These are phyloP conservation scores for Macrochelys suwanniensis DNA, from an alignment of 2,797 vertebrate species.

Conservation along the genomic window DNA sequence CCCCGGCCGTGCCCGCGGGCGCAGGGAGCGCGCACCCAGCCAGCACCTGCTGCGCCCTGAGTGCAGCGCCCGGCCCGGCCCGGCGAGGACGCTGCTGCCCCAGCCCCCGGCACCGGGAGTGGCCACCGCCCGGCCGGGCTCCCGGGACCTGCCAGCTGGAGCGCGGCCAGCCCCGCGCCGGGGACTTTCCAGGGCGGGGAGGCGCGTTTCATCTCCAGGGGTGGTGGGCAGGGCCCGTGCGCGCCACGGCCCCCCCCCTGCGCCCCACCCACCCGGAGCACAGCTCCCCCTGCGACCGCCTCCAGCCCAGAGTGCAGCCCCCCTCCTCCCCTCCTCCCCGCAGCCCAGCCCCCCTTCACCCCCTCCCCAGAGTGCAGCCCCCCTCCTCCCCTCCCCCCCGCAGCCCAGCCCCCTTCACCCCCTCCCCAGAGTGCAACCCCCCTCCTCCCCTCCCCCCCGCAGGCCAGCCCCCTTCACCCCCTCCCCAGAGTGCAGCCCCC, in stretches of 20 bases:
- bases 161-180: background rate
- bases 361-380: too few relatives aligned
- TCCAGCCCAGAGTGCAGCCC: background rate
- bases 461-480: background rate
- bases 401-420: background rate
- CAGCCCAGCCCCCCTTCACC: background rate
- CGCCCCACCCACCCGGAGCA: background rate
- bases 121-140: background rate
- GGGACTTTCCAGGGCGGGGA: constrained; percentile 6
- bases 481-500: too few relatives aligned
- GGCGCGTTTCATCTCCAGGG: background rate
- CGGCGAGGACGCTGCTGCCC: too few relatives aligned
- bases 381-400: background rate
- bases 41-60: too few relatives aligned
- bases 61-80: too few relatives aligned
- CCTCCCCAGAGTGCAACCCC: too few relatives aligned
- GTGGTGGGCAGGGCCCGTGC: background rate
- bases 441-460: background rate
- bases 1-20: too few relatives aligned
- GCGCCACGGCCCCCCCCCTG: background rate
- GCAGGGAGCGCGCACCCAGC: too few relatives aligned
- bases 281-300: background rate
- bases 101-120: too few relatives aligned
- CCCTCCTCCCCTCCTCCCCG: background rate
- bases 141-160: background rate